A percentile compares a stretch with the other conserved stretches of the same genome.
These are phyloP conservation scores for Drosophila pseudoananassae DNA, from an alignment of 1,140 invertebrate genomes.

Conservation along the genomic window DNA sequence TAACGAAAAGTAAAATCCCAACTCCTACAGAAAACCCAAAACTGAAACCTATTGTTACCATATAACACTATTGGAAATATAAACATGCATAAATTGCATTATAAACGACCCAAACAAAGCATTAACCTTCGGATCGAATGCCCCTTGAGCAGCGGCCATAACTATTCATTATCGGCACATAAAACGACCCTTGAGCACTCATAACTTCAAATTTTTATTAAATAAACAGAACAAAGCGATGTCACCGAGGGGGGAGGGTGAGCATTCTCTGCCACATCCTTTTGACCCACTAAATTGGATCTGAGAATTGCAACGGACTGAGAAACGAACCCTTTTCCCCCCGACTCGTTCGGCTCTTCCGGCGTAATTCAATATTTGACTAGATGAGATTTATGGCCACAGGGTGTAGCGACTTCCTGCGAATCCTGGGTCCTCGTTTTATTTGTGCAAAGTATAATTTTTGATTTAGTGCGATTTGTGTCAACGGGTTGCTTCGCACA, in stretches of 20 bases:
- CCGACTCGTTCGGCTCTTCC: conserved; percentile 33
- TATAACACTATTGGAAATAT: conserved; percentile 34
- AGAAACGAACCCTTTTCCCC: conserved; percentile 47
- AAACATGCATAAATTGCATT: conserved; percentile 80
- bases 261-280: conserved; percentile 54
- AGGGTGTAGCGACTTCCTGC: conserved; percentile 66
- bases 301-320: conserved; percentile 37
- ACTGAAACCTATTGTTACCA: conserved; percentile 57
- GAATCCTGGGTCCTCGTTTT: conserved; percentile 35
- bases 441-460: conserved; percentile 81
- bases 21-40: conserved; percentile 12
- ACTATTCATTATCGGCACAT: conserved; percentile 83
- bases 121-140: conserved; percentile 36
- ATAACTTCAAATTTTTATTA: conserved; percentile 82
- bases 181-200: conserved; percentile 62
- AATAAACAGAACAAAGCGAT: conserved; percentile 75
- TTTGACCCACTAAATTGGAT: conserved; percentile 77
- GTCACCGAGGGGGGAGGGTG: conserved; percentile 43
- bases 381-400: conserved; percentile 82
- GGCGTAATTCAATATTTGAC: conserved; percentile 83
- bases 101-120: conserved; percentile 71
- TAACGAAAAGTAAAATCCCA: background rate
- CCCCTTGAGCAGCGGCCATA: conserved; percentile 55
- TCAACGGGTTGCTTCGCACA: conserved; percentile 50
- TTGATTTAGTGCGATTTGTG: conserved; percentile 81